phyloP scores from a whole-genome alignment of 2,888 invertebrate species.

The Crepidodera aurea region DNA sequence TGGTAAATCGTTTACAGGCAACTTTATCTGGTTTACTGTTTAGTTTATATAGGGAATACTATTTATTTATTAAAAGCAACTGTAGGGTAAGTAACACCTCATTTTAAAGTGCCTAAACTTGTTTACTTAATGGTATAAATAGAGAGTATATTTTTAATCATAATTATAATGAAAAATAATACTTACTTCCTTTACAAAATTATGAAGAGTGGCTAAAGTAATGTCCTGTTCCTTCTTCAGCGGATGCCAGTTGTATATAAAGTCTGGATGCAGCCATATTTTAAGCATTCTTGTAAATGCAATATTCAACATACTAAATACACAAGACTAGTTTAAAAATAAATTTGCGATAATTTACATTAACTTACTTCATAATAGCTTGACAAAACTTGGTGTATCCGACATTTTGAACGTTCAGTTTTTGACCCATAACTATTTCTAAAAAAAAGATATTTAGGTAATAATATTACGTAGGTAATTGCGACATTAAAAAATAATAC shows the following conservation, averaged over 20 bases:
- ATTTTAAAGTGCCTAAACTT: background rate
- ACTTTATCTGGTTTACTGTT: too few species aligned
- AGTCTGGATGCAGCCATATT: constrained; percentile 45
- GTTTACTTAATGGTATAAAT: too few species aligned
- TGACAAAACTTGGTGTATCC: constrained; percentile 35
- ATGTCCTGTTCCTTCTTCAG: constrained; percentile 34
- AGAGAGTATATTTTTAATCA: too few species aligned
- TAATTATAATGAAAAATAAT: too few species aligned
- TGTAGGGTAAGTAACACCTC: too few species aligned
- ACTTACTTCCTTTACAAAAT: constrained; percentile 35
- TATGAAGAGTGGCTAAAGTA: constrained; percentile 17
- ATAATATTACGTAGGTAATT: too few species aligned
- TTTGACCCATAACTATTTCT: constrained; percentile 43
- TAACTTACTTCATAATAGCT: constrained; percentile 38
- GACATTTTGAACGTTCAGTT: constrained; percentile 33
- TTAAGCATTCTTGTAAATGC: constrained; percentile 44
- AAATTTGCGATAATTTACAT: background rate
- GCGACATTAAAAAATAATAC: too few species aligned
- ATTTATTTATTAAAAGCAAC: too few species aligned
- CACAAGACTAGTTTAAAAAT: background rate
- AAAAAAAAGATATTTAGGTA: constrained; percentile 26
- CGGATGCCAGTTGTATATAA: constrained; percentile 41
- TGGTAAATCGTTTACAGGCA: too few species aligned
- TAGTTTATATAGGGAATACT: too few species aligned
- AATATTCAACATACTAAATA: constrained; percentile 44